Evolutionary conservation across 37 sponge, comb jelly and placozoan genomes (phyloP), one percentile per base, ranked within the genome.

Genomic region (Hexactinellida sp.): DNA sequence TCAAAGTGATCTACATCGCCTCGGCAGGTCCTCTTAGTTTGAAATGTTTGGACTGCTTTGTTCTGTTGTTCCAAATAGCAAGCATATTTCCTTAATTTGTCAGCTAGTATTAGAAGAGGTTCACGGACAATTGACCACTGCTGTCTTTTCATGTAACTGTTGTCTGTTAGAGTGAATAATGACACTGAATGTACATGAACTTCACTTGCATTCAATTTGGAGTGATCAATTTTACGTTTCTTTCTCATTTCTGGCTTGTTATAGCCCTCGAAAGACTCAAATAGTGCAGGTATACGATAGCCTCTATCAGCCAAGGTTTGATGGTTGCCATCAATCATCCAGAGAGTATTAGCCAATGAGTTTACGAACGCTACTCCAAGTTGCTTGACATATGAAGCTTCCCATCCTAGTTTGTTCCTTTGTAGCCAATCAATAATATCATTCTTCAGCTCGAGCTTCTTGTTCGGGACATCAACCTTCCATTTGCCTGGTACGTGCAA

Each of bases 301-400:
- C 84, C 37, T 36, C 85, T 63, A 39, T 55, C 87, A 21, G 84
- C 85, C 51, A 86, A 82, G 23, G 87, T 83, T 23, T 83, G 84
- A 84, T 89, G 90, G 38, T 86, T 86, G n/a, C 87, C 90, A 84
- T 83, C 90, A 19, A 89, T 86, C 0, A 47, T 55, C 87, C 90
- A 86, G 25, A 86, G 39, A n/a, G 38, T 47, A 38, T 38, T 47
- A 36, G 84, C 84, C 38, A 89, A 37, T 28, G 38, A 55, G 30
- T 86, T 86, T 9, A 89, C 87, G 82, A 89, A 89, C 36, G 82
- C 25, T 82, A 76, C 36, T 38, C 89, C 89, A 38, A 23, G 37
- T 16, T 52, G 83, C 38, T 89, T 54, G 54, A 82, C 86, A 83
- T 83, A 83, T 25, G 84, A 25, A 52, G 84, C 55, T 25, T 36